Evolutionary conservation across 1,140 invertebrate genomes (phyloP).

Genomic region (Bombus polaris): DNA sequence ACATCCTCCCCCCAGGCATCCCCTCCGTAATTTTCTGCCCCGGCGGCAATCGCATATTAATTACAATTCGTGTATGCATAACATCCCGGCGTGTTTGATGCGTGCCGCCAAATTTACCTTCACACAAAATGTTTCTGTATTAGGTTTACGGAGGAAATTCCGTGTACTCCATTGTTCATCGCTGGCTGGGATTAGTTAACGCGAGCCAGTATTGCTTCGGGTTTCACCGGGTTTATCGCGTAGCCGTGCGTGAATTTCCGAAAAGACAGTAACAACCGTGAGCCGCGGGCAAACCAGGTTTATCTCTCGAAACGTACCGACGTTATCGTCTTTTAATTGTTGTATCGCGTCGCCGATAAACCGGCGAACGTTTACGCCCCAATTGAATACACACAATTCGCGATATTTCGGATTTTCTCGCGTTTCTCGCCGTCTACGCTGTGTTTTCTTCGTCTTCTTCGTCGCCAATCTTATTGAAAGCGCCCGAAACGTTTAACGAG

Average conservation of each 20-base stretch:
- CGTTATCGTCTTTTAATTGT: background rate
- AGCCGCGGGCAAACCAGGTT: background rate
- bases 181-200: slow-evolving; percentile 50
- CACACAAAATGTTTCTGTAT: slow-evolving; percentile 61
- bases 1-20: background rate
- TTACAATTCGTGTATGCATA: slow-evolving; percentile 60
- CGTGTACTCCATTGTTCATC: slow-evolving; percentile 51
- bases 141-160: slow-evolving; percentile 56
- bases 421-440: background rate
- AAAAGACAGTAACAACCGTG: background rate
- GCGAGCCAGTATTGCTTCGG: slow-evolving; percentile 40
- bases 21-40: slow-evolving; percentile 17
- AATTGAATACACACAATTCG: too few species aligned
- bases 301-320: slow-evolving; percentile 7
- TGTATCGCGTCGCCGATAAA: background rate
- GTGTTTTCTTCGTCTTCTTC: background rate
- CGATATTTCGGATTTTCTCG: background rate
- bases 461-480: background rate
- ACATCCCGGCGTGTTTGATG: slow-evolving; percentile 52
- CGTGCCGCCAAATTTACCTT: slow-evolving; percentile 61
- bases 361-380: background rate
- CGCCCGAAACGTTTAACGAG: background rate
- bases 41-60: slow-evolving; percentile 55
- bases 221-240: slow-evolving; percentile 39
- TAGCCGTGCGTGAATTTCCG: slow-evolving; percentile 4